Conservation (phyloP, 2,888 invertebrate genomes). For the Diogma glabrata region DNA sequence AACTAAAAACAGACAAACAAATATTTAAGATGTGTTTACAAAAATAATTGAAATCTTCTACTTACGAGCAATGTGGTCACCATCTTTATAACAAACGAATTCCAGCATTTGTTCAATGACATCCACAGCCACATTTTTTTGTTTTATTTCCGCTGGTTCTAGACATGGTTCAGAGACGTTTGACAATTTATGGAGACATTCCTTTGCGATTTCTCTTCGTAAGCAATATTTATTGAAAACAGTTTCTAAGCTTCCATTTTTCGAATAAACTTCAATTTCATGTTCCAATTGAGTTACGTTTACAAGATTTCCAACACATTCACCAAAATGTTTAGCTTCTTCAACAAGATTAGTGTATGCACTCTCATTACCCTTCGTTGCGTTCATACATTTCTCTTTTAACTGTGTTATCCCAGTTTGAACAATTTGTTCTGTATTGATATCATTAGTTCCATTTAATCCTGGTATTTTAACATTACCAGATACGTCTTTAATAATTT, state of each 20-base stretch:
- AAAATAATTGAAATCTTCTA: conserved; percentile 23
- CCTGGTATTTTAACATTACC: background rate
- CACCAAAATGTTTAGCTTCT: no score
- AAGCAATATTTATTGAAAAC: conserved; percentile 65
- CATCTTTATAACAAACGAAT: conserved; percentile 69
- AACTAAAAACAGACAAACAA: conserved; percentile 39
- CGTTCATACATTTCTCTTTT: conserved; percentile 1
- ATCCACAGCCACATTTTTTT: conserved; percentile 49
- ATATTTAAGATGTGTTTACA: conserved; percentile 12
- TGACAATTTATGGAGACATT: conserved; percentile 48
- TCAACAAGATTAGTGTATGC: conserved; percentile 29
- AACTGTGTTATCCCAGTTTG: background rate
- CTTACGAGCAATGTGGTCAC: conserved; percentile 70
- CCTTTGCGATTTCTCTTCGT: conserved; percentile 35
- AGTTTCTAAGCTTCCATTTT: conserved; percentile 53
- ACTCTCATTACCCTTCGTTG: background rate
- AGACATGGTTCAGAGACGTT: conserved; percentile 50
- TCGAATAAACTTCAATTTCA: conserved; percentile 59
- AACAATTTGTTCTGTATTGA: background rate
- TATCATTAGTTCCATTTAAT: background rate
- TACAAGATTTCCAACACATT: conserved; percentile 47
- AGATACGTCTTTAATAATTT: conserved; percentile 1
- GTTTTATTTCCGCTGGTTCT: conserved; percentile 46
- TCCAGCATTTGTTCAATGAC: conserved; percentile 56
- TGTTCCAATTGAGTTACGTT: conserved; percentile 44